Percentiles rank a stretch among this genome's conserved stretches.
Evolutionary conservation across 2,113 vertebrate genomes (phyloP).

Genomic region (Xenotilapia leptura): DNA sequence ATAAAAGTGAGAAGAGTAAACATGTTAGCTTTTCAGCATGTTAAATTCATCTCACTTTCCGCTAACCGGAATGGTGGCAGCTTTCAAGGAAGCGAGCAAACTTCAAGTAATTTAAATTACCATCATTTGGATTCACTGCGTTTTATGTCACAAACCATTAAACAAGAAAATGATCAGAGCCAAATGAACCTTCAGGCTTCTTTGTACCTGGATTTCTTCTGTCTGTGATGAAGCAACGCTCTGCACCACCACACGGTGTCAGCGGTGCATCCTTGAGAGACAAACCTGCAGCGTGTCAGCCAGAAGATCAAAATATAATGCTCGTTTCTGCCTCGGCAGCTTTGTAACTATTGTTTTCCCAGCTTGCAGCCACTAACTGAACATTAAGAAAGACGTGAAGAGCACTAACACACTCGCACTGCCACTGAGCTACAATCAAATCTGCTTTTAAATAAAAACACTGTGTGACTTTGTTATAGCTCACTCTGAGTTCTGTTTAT

Average conservation of each 20-base stretch:
- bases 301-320: not conserved
- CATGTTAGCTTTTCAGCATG: not conserved
- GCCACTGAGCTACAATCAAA: not conserved
- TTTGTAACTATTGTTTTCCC: not conserved
- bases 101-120: not conserved
- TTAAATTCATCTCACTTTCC: not conserved
- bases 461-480: not conserved
- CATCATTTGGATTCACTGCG: not conserved
- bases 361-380: not conserved
- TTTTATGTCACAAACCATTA: not conserved
- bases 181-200: not conserved
- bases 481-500: not conserved
- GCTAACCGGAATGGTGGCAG: not conserved
- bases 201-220: not conserved
- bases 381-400: not conserved
- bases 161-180: not conserved
- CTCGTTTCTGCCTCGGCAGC: not conserved
- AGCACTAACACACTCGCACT: not conserved
- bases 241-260: constrained; percentile 1
- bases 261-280: not conserved
- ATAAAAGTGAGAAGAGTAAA: rapidly evolving
- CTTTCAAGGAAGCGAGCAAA: not conserved
- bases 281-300: not conserved
- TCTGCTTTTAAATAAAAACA: not conserved
- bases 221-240: not conserved